Percentiles rank a stretch among this genome's conserved stretches.
These are phyloP conservation scores for Piezodorus guildinii DNA, from an alignment of 1,140 invertebrate species.

Conservation along the genomic window DNA sequence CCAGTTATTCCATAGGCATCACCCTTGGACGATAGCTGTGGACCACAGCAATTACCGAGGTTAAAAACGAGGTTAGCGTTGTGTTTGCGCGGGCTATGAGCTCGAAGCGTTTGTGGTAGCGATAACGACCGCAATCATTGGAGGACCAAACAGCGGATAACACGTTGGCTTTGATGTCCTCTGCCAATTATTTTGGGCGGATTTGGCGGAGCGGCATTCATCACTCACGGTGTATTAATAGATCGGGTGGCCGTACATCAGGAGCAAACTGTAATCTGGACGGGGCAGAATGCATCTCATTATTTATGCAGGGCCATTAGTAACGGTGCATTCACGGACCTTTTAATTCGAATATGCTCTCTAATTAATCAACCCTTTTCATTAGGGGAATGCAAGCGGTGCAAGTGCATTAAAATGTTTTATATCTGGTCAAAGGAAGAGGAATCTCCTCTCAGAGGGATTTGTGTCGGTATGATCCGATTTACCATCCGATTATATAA, in stretches of 20 bases:
- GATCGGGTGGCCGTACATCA: background rate
- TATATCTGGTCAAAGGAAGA: background rate
- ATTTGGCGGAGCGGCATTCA: background rate
- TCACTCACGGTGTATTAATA: slow-evolving; percentile 7
- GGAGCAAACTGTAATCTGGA: background rate
- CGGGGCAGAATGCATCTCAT: background rate
- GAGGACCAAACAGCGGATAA: no score
- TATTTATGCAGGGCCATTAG: slow-evolving; percentile 7
- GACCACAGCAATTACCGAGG: no score
- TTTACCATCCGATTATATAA: no score
- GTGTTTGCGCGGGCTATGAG: no score
- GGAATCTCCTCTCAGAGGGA: slow-evolving; percentile 1
- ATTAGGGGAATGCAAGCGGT: background rate
- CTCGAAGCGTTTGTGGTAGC: no score
- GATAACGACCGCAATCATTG: no score
- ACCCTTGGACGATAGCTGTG: no score
- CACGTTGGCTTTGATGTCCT: no score
- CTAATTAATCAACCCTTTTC: slow-evolving; percentile 9
- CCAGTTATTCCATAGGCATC: no score
- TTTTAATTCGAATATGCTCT: slow-evolving; percentile 9
- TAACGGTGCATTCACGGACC: background rate
- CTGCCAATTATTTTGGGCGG: background rate
- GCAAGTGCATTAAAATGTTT: slow-evolving; percentile 6
- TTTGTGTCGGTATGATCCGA: background rate
- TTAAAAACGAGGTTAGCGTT: no score